Evolutionary conservation across 2,113 vertebrate species (phyloP).

Genomic region (Psittacula cyanocephala): DNA sequence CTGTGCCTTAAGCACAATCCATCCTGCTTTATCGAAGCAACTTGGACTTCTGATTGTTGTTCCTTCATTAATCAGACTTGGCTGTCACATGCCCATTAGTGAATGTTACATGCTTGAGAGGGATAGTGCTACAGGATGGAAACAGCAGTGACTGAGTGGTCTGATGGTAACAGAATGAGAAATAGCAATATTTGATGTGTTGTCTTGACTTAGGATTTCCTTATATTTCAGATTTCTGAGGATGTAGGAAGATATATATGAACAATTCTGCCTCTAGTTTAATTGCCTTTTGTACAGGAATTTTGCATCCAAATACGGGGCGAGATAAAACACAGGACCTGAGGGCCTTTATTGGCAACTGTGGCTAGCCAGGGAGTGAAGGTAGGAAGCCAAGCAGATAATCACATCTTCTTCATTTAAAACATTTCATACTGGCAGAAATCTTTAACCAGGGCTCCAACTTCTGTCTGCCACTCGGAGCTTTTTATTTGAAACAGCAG

Average conservation of each 20-base stretch:
- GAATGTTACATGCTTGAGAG: neutral
- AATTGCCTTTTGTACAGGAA: neutral
- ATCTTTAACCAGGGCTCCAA: slow-evolving; percentile 56
- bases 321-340: neutral
- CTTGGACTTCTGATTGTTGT: neutral
- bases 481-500: slow-evolving; percentile 64
- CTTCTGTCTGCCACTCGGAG: slow-evolving; percentile 56
- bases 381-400: slow-evolving; percentile 32
- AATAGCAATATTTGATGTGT: neutral
- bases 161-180: neutral
- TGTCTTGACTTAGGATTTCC: neutral
- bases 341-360: neutral
- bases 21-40: neutral
- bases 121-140: neutral
- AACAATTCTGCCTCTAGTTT: neutral
- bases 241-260: neutral
- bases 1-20: neutral
- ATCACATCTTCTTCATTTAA: slow-evolving; percentile 54
- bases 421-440: slow-evolving; percentile 52
- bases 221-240: neutral
- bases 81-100: neutral
- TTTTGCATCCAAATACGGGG: neutral
- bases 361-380: neutral
- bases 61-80: neutral
- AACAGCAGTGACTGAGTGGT: neutral